Percentiles rank a stretch among this genome's conserved stretches.
These are phyloP conservation scores for Calcarius ornatus DNA, from an alignment of 2,113 vertebrate genomes.

Conservation along the genomic window DNA sequence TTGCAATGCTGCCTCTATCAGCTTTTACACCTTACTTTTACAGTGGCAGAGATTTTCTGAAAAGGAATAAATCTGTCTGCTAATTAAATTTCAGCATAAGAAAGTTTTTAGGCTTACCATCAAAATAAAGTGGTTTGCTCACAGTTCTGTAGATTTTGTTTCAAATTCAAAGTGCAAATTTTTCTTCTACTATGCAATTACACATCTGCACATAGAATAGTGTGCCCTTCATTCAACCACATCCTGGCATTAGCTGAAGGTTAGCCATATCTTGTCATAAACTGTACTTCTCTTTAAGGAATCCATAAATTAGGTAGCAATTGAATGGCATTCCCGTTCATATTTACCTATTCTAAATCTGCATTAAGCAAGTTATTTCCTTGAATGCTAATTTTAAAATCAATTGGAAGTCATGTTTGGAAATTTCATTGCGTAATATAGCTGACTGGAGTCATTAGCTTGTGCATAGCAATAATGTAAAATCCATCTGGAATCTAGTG, in stretches of 20 bases:
- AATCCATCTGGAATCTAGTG: neutral
- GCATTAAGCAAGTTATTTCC: neutral
- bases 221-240: neutral
- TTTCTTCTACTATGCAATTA: neutral
- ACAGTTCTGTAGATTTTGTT: neutral
- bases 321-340: neutral
- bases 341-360: neutral
- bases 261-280: neutral
- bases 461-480: neutral
- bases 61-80: neutral
- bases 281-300: neutral
- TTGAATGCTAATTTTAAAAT: constrained; percentile 16
- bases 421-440: neutral
- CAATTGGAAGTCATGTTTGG: neutral
- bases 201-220: neutral
- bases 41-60: neutral
- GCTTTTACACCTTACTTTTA: neutral
- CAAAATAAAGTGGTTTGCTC: neutral
- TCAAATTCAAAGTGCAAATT: neutral
- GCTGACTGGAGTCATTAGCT: neutral
- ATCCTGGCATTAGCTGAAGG: neutral
- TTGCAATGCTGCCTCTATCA: neutral
- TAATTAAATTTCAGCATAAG: neutral
- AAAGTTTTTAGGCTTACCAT: neutral
- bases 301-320: neutral